A percentile compares a stretch with the other conserved stretches of the same genome.
Conservation (phyloP, 2,113 vertebrate species). For the Callopanchax toddi region DNA sequence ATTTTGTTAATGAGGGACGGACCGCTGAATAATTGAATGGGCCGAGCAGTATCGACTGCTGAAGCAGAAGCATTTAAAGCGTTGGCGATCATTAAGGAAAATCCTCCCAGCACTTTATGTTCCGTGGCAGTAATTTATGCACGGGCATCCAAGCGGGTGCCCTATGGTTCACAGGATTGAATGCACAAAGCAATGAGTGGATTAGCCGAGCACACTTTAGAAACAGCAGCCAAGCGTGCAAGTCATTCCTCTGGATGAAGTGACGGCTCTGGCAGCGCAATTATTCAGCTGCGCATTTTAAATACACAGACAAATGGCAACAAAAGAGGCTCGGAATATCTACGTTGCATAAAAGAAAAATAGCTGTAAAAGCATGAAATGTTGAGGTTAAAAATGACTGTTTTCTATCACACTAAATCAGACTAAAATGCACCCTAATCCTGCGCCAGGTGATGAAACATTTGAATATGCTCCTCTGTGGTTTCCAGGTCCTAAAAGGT, state of each 20-base stretch:
- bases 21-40: slow-evolving; percentile 83
- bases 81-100: slow-evolving; percentile 81
- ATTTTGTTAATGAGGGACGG: slow-evolving; percentile 85
- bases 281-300: slow-evolving; percentile 75
- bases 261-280: slow-evolving; percentile 68
- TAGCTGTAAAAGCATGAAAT: slow-evolving; percentile 49
- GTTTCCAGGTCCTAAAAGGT: slow-evolving; percentile 2
- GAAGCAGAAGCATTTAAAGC: slow-evolving; percentile 82
- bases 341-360: slow-evolving; percentile 29
- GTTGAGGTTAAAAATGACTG: slow-evolving; percentile 7
- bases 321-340: slow-evolving; percentile 36
- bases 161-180: slow-evolving; percentile 78
- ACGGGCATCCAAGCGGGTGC: slow-evolving; percentile 77
- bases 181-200: slow-evolving; percentile 81
- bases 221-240: slow-evolving; percentile 77
- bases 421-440: neutral
- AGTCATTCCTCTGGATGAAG: slow-evolving; percentile 76
- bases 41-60: slow-evolving; percentile 81
- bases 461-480: slow-evolving; percentile 18
- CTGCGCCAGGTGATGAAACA: slow-evolving; percentile 8
- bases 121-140: slow-evolving; percentile 83
- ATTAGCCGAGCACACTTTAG: slow-evolving; percentile 79
- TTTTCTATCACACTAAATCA: no score
- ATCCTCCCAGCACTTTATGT: slow-evolving; percentile 82
- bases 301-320: slow-evolving; percentile 63